These are phyloP conservation scores for Arvicanthis niloticus DNA, from an alignment of 2,113 vertebrate species.

Conservation along the genomic window DNA sequence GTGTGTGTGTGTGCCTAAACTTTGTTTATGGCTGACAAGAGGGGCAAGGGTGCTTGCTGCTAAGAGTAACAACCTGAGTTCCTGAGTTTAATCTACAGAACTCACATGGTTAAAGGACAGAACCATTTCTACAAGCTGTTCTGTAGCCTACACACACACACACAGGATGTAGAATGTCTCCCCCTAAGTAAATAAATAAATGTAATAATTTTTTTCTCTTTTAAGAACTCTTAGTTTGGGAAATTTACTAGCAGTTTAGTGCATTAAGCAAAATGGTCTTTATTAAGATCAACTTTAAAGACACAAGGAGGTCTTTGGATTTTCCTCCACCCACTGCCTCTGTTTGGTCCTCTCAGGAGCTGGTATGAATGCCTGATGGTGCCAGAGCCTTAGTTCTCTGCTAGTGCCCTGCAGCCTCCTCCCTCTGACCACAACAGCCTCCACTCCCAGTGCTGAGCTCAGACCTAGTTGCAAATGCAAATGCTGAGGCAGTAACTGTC, in stretches of 20 bases:
- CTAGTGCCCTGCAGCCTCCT: background rate
- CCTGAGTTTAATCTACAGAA: background rate
- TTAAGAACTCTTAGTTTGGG: background rate
- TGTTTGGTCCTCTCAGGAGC: conserved; percentile 9
- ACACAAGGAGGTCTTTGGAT: background rate
- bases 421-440: background rate
- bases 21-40: background rate
- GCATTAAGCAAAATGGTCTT: conserved; percentile 8
- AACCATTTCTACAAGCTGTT: background rate
- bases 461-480: background rate
- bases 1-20: background rate
- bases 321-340: background rate
- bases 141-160: background rate
- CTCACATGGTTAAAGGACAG: background rate
- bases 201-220: background rate
- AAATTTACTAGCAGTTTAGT: background rate
- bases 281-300: background rate
- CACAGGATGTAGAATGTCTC: background rate
- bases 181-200: background rate
- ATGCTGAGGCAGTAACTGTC: background rate
- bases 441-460: background rate
- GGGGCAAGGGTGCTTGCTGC: background rate
- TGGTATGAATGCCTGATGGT: too few species aligned
- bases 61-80: background rate
- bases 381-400: background rate